These are phyloP conservation scores for Anadara kagoshimensis DNA, from an alignment of 1,140 invertebrate genomes.

Conservation along the genomic window DNA sequence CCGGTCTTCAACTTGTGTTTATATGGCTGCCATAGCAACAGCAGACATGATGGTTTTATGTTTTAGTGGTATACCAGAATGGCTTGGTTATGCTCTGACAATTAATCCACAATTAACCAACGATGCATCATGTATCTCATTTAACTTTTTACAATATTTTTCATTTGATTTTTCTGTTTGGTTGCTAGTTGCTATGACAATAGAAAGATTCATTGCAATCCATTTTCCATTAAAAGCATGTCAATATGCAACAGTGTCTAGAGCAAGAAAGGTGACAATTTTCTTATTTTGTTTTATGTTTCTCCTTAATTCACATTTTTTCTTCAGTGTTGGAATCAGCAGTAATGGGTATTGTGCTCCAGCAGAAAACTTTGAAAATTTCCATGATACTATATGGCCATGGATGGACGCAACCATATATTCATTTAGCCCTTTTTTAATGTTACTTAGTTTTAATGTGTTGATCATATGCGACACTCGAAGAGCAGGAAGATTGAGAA, in stretches of 20 bases:
- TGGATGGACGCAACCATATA: slow-evolving; percentile 66
- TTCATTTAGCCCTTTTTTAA: slow-evolving; percentile 58
- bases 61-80: slow-evolving; percentile 46
- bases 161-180: slow-evolving; percentile 59
- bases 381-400: slow-evolving; percentile 51
- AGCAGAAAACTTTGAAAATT: slow-evolving; percentile 36
- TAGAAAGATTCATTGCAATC: slow-evolving; percentile 63
- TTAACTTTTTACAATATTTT: slow-evolving; percentile 54
- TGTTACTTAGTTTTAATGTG: slow-evolving; percentile 61
- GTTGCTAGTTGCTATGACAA: slow-evolving; percentile 66
- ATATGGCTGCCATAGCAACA: slow-evolving; percentile 64
- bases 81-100: slow-evolving; percentile 45
- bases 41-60: slow-evolving; percentile 61
- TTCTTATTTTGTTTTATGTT: slow-evolving; percentile 41
- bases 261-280: slow-evolving; percentile 38
- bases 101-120: slow-evolving; percentile 34
- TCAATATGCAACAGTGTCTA: slow-evolving; percentile 30
- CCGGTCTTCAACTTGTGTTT: slow-evolving; percentile 62
- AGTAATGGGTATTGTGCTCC: slow-evolving; percentile 27
- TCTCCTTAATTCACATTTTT: slow-evolving; percentile 50
- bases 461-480: slow-evolving; percentile 58
- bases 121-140: slow-evolving; percentile 38
- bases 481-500: slow-evolving; percentile 37
- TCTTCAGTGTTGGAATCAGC: slow-evolving; percentile 45
- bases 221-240: slow-evolving; percentile 56